Percentiles rank a stretch among this genome's conserved stretches.
phyloP scores from a whole-genome alignment of 2,888 invertebrate species.

The Lochmaea capreae region DNA sequence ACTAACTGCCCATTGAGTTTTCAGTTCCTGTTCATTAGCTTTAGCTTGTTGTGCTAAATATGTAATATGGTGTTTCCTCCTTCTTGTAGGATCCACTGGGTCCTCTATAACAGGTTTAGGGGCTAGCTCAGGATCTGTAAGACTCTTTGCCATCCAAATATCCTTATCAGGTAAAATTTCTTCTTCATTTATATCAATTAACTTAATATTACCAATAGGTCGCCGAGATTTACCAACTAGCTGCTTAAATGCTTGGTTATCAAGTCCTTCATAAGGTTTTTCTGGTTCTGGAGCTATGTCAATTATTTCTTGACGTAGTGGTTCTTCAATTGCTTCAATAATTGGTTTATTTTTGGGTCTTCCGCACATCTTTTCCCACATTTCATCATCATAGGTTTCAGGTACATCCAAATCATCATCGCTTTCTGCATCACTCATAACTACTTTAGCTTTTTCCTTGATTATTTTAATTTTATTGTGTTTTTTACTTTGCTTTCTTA shows the following conservation, averaged over 20 bases:
- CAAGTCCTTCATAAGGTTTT: constrained; percentile 66
- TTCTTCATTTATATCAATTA: constrained; percentile 86
- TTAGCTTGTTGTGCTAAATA: constrained; percentile 95
- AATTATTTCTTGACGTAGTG: constrained; percentile 62
- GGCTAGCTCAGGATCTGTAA: constrained; percentile 76
- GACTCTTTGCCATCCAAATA: constrained; percentile 83
- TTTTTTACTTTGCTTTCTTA: constrained; percentile 45
- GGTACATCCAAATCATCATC: constrained; percentile 61
- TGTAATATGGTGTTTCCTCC: constrained; percentile 95
- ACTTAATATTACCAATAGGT: constrained; percentile 74
- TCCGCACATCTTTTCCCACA: constrained; percentile 67
- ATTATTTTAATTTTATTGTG: constrained; percentile 36
- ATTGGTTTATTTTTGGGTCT: constrained; percentile 66
- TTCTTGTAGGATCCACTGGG: constrained; percentile 69
- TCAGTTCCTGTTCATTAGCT: constrained; percentile 91
- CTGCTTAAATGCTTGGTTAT: constrained; percentile 72
- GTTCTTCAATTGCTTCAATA: constrained; percentile 65
- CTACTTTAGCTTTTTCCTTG: constrained; percentile 28
- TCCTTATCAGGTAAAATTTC: constrained; percentile 80
- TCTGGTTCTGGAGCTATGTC: constrained; percentile 66
- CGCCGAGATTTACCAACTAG: constrained; percentile 77
- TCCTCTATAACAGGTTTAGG: constrained; percentile 67
- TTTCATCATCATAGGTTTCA: constrained; percentile 63
- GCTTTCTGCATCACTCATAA: constrained; percentile 54
- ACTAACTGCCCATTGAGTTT: constrained; percentile 94